Evolutionary conservation across 2,113 vertebrate species (phyloP), one percentile per base, ranked within the genome.

Genomic region (Apeltes quadracus): DNA sequence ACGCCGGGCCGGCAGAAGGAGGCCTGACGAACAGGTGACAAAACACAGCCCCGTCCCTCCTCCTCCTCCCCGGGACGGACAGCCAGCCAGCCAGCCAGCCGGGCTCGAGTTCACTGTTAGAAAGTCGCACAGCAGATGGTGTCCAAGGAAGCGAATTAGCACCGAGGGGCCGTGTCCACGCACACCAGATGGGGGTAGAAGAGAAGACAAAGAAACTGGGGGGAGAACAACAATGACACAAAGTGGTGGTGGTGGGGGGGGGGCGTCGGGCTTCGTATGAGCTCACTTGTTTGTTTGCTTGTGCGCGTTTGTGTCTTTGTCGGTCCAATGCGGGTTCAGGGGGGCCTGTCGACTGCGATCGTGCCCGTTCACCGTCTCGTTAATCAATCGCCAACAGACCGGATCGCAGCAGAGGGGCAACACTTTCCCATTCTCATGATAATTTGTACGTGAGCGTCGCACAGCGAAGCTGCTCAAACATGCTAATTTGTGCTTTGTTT

Each of bases 121-220:
- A 88, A 92, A 90, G 89, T 90, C 88, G 84, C 76, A 72, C 83
- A 27, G 85, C 91, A 92, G 90, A 92, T 92, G 91, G 90, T 85
- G 86, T 86, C 87, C 86, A 91, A 89, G 88, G 84, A 90, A 91
- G 71, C 87, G 82, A 91, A 90, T 92, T 88, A 90, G 89, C 85
- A 81, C 73, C 0, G 41, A 58, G 84, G 55, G 84, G 83, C 76
- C 65, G 14, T 71, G 82, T 89, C 80, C 80, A 84, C 81, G 73
- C 74, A 76, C 22, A 39, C 9, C 91, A 92, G 90, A 92, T 91
- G 90, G 91, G 80, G 80, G 54, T 14, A 63, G 76, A 79, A 70
- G 69, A 72, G 61, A 79, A 86, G 75, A 89, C 87, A 90, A 91
- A 90, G 88, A 85, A 83, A 86, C 62, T 36, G 13, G 65, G 59